Percentiles rank a stretch among this genome's conserved stretches.
phyloP scores from a whole-genome alignment of 2,113 vertebrate genomes.

The Silurus asotus region DNA sequence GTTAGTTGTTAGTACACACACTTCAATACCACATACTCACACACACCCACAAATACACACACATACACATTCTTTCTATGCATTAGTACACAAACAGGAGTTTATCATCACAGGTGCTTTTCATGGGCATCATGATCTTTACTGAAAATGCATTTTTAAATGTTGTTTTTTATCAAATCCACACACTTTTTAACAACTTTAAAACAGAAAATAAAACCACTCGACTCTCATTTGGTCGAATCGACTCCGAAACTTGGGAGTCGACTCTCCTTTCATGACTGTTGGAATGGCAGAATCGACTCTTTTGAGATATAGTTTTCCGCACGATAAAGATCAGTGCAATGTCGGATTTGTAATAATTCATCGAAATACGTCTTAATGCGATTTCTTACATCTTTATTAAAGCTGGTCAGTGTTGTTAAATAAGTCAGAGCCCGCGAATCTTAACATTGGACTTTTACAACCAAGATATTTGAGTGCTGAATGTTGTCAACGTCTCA shows the following conservation, averaged over 20 bases:
- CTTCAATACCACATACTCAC: not conserved
- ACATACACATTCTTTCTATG: not conserved
- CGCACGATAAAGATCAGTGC: not conserved
- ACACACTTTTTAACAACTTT: too few relatives aligned
- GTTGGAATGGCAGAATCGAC: not conserved
- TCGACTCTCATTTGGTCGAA: not conserved
- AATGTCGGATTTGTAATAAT: not conserved
- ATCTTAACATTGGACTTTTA: not conserved
- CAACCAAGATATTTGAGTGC: not conserved
- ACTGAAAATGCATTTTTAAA: not conserved
- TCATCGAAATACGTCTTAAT: not conserved
- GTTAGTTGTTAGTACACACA: slow-evolving; percentile 6
- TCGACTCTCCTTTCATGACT: not conserved
- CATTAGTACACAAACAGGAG: not conserved
- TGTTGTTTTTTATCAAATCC: too few relatives aligned
- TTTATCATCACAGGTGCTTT: not conserved
- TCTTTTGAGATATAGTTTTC: not conserved
- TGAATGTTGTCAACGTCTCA: not conserved
- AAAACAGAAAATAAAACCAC: too few relatives aligned
- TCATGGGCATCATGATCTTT: not conserved
- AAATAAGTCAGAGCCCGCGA: too few relatives aligned
- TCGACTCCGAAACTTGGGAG: not conserved
- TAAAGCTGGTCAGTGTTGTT: not conserved
- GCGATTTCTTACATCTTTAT: not conserved
- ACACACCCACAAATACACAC: not conserved